Conservation (phyloP, 2,113 vertebrate species). For the Polypterus bichir region DNA sequence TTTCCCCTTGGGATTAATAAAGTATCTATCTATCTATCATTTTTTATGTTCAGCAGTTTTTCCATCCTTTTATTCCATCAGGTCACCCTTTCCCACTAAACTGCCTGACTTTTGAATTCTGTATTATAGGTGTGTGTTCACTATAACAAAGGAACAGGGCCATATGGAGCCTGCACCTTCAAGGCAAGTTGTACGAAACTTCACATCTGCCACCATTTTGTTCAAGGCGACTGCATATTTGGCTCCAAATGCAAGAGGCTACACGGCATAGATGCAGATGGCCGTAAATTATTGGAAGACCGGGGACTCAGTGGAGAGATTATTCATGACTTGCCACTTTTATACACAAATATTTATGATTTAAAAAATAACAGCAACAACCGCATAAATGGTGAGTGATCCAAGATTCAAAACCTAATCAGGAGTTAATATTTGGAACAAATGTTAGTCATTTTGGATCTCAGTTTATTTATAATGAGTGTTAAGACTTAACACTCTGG, state of each 20-base stretch:
- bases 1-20: no score
- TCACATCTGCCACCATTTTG: conserved; percentile 46
- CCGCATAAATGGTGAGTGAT: conserved; percentile 17
- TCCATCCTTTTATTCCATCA: no score
- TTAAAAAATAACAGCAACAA: conserved; percentile 11
- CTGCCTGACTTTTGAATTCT: background rate
- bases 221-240: conserved; percentile 45
- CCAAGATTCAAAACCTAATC: no score
- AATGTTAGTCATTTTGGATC: no score
- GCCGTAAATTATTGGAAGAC: conserved; percentile 33
- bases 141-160: conserved; percentile 49
- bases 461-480: no score
- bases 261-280: conserved; percentile 26
- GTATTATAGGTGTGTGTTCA: conserved; percentile 41
- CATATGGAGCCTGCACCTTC: conserved; percentile 40
- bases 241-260: conserved; percentile 34
- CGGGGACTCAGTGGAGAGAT: conserved; percentile 31
- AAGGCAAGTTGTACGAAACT: conserved; percentile 38
- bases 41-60: no score
- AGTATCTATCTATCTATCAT: no score
- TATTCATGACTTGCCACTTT: conserved; percentile 24
- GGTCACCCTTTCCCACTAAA: no score
- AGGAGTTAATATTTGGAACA: no score
- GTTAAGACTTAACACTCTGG: no score
- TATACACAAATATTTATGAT: conserved; percentile 41